Base-by-base conservation (phyloP, 1,140 invertebrate genomes). In the Drosophila simulans region DNA sequence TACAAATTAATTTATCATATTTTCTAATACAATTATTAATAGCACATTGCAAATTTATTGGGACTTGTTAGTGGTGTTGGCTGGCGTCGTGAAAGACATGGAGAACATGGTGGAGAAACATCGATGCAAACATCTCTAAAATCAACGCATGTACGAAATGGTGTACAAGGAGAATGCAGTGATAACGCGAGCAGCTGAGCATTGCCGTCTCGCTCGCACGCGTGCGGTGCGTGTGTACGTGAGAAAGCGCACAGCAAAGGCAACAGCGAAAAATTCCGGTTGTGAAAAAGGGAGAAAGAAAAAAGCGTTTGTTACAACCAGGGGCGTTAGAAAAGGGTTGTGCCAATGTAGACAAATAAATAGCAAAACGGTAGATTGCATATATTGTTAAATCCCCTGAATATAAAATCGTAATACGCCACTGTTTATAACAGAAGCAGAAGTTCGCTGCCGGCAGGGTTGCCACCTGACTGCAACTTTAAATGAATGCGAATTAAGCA, bases 251-350 rank as follows among this genome's bases (percentile, higher is more conserved):
- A 63, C 62, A 81, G 56, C 68, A 81, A 85, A 83, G 76, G 80
- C 76, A 84, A 84, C 65, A 70, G 80, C 76, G 59, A 84, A 84
- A 84, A 86, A 85, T 85, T 85, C 81, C 82, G 81, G 81, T 85
- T 85, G 80, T 84, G 60, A 84, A 79, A 79, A 74, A 76, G 56
- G 53, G 13, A 51, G 40, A 55, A 52, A 17, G 31, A 53, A 27
- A 42, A 15, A 34, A 27, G 2, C 12, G 25, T 56, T 40, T 15
- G 25, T 63, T 46, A 59, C 17, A 71, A 58, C 39, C 48, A 51
- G 48, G 22, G 42, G 37, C 13, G 15, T 31, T 27, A 4, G 27
- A 34, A 17, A 51, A 17, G 25, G 48, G 25, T 5, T 5, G 3
- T 80, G 69, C 62, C 65, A 84, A 77, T 27, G 31, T 10, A 2